phyloP scores from a whole-genome alignment of 1,140 invertebrate species.

The Diabrotica virgifera region DNA sequence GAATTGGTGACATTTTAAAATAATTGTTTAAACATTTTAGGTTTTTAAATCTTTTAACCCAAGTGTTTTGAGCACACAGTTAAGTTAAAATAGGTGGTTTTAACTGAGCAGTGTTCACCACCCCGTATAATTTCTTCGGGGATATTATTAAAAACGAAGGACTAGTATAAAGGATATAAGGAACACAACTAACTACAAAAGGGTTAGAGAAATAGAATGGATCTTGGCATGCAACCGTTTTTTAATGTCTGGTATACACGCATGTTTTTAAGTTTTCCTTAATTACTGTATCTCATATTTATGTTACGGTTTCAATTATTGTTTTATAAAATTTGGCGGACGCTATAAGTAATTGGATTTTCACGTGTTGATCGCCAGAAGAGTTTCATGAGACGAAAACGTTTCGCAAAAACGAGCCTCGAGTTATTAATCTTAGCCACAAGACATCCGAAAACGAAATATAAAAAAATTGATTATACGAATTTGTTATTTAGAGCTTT shows the following conservation, averaged over 20 bases:
- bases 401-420: not conserved
- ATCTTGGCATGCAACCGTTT: slow-evolving; percentile 27
- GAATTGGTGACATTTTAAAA: too few species aligned
- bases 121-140: slow-evolving; percentile 14
- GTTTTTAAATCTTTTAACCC: too few species aligned
- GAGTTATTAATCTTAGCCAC: not conserved
- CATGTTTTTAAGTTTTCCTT: slow-evolving; percentile 30
- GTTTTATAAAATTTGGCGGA: slow-evolving; percentile 21
- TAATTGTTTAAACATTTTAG: too few species aligned
- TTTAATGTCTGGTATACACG: slow-evolving; percentile 30
- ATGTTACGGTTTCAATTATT: slow-evolving; percentile 19
- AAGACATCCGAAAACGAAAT: too few species aligned
- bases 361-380: slow-evolving; percentile 9
- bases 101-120: not conserved
- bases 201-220: slow-evolving; percentile 25
- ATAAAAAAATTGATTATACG: too few species aligned
- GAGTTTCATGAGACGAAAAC: not conserved
- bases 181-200: slow-evolving; percentile 21
- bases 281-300: slow-evolving; percentile 26
- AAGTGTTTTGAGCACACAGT: too few species aligned
- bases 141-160: slow-evolving; percentile 21
- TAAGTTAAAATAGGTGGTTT: too few species aligned
- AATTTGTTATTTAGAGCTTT: too few species aligned
- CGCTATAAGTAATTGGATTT: slow-evolving; percentile 20
- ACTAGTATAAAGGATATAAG: slow-evolving; percentile 16